Conservation (phyloP, 2,113 vertebrate species). For the Brienomyrus longianalis region DNA sequence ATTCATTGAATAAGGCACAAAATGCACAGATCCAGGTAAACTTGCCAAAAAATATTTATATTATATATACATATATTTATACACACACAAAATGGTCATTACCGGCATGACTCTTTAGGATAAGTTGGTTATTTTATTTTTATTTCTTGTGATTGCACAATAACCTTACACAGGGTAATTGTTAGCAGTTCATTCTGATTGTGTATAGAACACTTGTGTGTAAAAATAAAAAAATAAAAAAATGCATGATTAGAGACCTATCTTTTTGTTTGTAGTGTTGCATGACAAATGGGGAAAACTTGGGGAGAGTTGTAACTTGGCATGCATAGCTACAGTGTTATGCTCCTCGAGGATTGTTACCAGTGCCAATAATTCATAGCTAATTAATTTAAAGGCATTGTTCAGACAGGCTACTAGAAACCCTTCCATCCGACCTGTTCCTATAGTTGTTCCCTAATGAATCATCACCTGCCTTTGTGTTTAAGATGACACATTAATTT, state of each 20-base stretch:
- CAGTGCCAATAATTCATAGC: neutral
- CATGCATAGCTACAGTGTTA: constrained; percentile 8
- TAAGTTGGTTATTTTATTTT: constrained; percentile 48
- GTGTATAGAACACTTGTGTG: neutral
- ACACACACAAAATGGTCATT: constrained; percentile 88
- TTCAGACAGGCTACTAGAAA: neutral
- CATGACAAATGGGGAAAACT: neutral
- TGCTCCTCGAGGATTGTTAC: neutral
- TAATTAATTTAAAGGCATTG: neutral
- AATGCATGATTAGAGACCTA: constrained; percentile 7
- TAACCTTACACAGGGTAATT: constrained; percentile 48
- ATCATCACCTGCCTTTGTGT: neutral
- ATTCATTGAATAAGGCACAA: constrained; percentile 96
- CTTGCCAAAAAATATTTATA: constrained; percentile 85
- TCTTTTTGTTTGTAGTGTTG: constrained; percentile 3
- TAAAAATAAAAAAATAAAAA: neutral
- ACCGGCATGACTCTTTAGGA: constrained; percentile 86
- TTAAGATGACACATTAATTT: neutral
- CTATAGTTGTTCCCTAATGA: neutral
- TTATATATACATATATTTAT: constrained; percentile 75
- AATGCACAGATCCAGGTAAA: constrained; percentile 96
- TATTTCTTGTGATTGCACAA: constrained; percentile 68
- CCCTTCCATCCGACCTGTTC: neutral
- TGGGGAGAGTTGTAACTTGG: constrained; percentile 18
- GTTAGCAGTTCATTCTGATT: constrained; percentile 31